Base-by-base conservation (phyloP, 1,140 invertebrate species). In the Acromyrmex echinatior region DNA sequence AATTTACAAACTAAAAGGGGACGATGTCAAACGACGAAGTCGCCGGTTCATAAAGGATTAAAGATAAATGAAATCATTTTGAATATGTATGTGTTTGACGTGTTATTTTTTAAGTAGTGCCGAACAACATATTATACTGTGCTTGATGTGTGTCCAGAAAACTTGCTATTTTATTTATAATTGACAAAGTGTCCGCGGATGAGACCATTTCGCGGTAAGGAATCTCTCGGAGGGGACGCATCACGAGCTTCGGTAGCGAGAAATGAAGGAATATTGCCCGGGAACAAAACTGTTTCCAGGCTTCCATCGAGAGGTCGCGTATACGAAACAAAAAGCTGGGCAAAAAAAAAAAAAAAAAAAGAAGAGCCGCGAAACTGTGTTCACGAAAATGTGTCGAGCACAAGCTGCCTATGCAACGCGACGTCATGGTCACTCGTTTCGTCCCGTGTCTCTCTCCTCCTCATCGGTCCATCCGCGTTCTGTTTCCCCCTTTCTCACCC, bases 351-450 rank as follows among this genome's bases (percentile, higher is more conserved):
- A 2, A 28, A 28, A 28, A 31, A 31, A 31, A 31, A 4, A 31
- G 58, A 71, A 80, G 85, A 65, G 86, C 74, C 89, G 74, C 58
- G 56, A 78, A 86, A 90, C 89, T 63, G 62, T 85, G 89, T 88
- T 89, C 70, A 88, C 77, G 76, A 90, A 90, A 90, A 90, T 89
- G 89, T 87, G 89, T 90, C 85, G 89, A 80, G 82, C 89, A 79
- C 71, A 90, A 80, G 88, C 60, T 82, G 88, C 51, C 85, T 90
- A 78, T 90, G 78, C 60, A 89, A 87, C 85, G 66, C 89, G 86
- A 90, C 88, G 76, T 35, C 31, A 35, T 58, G 74, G 88, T 90
- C 87, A 82, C 68, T 87, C 89, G 86, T 84, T 68, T 87, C 58
- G 71, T n/a, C 60, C 62, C 18, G 9, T 39, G 74, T 78, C 35